phyloP scores from a whole-genome alignment of 2,113 vertebrate species.

The Balaenoptera acutorostrata region DNA sequence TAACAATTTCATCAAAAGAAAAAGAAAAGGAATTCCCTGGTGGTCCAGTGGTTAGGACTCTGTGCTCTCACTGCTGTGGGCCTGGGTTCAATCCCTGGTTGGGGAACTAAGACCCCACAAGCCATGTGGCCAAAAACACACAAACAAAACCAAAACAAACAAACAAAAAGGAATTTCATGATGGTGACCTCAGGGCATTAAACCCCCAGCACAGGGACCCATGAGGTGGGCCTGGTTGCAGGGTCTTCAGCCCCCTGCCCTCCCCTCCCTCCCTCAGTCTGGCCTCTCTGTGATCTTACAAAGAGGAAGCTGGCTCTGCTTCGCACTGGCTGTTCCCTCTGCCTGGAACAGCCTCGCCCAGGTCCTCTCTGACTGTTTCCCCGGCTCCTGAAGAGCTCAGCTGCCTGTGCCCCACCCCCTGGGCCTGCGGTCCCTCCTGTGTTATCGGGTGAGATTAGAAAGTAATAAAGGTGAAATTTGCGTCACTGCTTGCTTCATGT shows the following conservation, averaged over 20 bases:
- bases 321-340: not conserved
- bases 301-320: not conserved
- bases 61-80: too few species aligned
- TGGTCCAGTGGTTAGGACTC: too few species aligned
- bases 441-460: not conserved
- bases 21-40: too few species aligned
- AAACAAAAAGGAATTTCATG: not conserved
- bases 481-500: rapidly evolving
- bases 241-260: not conserved
- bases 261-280: not conserved
- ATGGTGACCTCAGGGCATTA: not conserved
- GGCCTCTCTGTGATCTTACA: not conserved
- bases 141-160: too few species aligned
- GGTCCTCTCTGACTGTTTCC: not conserved
- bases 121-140: too few species aligned
- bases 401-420: not conserved
- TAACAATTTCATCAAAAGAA: not conserved
- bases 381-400: rapidly evolving
- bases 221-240: not conserved
- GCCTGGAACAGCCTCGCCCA: not conserved
- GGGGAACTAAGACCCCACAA: too few species aligned
- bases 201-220: not conserved
- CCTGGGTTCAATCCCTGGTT: too few species aligned
- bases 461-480: not conserved
- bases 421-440: not conserved